phyloP scores from a whole-genome alignment of 2,888 invertebrate genomes.

The Cosmia trapezina region DNA sequence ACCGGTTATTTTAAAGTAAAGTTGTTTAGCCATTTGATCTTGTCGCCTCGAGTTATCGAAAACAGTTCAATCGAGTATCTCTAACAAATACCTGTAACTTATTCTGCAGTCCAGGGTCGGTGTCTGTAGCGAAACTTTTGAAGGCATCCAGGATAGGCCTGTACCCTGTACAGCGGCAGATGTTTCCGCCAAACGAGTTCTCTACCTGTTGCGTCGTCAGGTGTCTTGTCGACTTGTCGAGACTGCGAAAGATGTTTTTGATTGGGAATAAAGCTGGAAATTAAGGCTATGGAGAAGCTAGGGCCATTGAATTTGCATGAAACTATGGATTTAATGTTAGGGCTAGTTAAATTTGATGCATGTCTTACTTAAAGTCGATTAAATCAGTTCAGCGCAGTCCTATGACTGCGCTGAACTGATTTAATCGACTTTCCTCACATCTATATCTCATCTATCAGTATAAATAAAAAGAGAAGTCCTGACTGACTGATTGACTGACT shows the following conservation, averaged over 20 bases:
- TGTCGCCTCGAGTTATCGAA: neutral
- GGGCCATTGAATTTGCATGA: neutral
- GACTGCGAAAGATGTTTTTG: conserved; percentile 47
- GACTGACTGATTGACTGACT: no score
- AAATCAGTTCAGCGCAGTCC: no score
- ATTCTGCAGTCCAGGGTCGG: conserved; percentile 84
- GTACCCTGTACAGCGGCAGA: conserved; percentile 95
- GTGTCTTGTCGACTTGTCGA: conserved; percentile 74
- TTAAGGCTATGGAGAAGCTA: neutral
- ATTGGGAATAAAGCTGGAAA: conserved; percentile 14
- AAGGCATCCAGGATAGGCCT: conserved; percentile 94
- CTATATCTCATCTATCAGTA: no score
- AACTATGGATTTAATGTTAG: neutral
- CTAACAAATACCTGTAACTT: conserved; percentile 78
- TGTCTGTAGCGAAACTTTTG: conserved; percentile 93
- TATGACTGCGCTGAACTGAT: neutral
- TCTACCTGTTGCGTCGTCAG: conserved; percentile 92
- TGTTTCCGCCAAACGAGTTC: conserved; percentile 93
- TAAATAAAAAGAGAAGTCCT: no score
- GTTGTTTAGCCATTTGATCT: neutral
- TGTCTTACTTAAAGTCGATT: neutral
- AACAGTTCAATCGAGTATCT: neutral
- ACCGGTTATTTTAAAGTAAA: neutral
- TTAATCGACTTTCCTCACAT: neutral
- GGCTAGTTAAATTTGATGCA: neutral